Evolutionary conservation across 2,113 vertebrate genomes (phyloP), one percentile per base, ranked within the genome.

Genomic region (Melanerpes aurifrons): DNA sequence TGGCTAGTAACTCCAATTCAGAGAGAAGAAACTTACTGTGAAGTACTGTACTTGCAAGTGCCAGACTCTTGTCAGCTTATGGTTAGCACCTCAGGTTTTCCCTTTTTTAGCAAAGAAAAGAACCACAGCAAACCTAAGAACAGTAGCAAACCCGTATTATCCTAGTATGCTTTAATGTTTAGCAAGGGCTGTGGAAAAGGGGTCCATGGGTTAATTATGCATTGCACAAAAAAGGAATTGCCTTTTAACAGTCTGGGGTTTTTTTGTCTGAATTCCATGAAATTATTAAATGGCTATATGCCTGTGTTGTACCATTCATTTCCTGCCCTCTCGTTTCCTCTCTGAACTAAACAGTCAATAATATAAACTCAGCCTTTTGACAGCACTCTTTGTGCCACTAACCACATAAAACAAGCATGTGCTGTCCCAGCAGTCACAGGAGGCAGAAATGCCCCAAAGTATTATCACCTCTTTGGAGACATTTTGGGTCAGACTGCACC

Each of bases 51-150:
- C 63, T 74, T 90, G 59, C 26, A 54, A 77, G 67, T 73, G 78
- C 61, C 68, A 90, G 50, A 28, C 47, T 92, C 47, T 68, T 84
- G 59, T 59, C 89, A 84, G 35, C 71, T 64, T 58, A 4, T 11
- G 29, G 70, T 75, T 86, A 91, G 68, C 67, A 84, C 47, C n/a
- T 67, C 74, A 70, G 86, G 70, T 73, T 76, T 84, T 67, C 82
- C 68, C 20, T 75, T 92, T 92, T 80, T 58, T 63, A 76, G 31
- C 48, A 31, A 79, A 73, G 58, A 90, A 94, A 92, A 79, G 82
- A 95, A 47, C 68, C 29, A 19, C 4, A 67, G 68, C 87, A 94
- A 82, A 86, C 29, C 17, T 17, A 81, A 47, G 83, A 89, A 66
- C 50, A 84, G 81, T 1, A 69, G 73, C 40, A 86, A 72, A 66